Evolutionary conservation across 2,797 vertebrate genomes (phyloP), one percentile per base, ranked within the genome.

Genomic region (Odontamblyopus lacepedii): DNA sequence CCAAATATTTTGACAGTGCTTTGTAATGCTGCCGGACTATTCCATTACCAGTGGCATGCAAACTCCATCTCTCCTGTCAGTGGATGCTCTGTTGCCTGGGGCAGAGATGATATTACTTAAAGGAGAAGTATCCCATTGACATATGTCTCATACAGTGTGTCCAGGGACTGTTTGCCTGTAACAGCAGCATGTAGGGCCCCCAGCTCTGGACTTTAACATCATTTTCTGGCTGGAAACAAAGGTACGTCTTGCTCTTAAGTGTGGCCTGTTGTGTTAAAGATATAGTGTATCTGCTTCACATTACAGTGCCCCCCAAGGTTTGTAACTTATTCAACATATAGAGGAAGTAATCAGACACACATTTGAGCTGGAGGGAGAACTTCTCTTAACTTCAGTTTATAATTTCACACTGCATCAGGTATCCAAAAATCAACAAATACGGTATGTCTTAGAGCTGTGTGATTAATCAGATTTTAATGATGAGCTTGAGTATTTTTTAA

Each of bases 311-410:
- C 91, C 85, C 82, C 76, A 82, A 74, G 88, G 83, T 85, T 90
- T 89, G 75, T 73, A 76, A 85, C 75, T 87, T 80, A 72, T 87
- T 86, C 73, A 73, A 73, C 74, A 64, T 78, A 87, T 85, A 79
- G 78, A 79, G 74, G 61, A 75, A 27, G 63, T 92, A 93, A 94
- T 92, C 85, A 91, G 82, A 92, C 75, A 85, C 91, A 93, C 90
- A 90, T 88, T 91, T 90, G 27, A 74, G 86, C 83, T 84, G 79
- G 82, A 81, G 85, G 88, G 84, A 76, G 82, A 73, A 64, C 79
- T 84, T 50, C 69, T 67, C 53, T 55, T 44, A 44, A 44, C 41
- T 15, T 41, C 71, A 72, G 74, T 88, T 85, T 75, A 75, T 71
- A 66, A 76, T 85, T 81, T 89, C 77, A 83, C 62, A 78, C 73